Evolutionary conservation across 2,888 invertebrate species (phyloP).

Genomic region (Drosophila koepferae): DNA sequence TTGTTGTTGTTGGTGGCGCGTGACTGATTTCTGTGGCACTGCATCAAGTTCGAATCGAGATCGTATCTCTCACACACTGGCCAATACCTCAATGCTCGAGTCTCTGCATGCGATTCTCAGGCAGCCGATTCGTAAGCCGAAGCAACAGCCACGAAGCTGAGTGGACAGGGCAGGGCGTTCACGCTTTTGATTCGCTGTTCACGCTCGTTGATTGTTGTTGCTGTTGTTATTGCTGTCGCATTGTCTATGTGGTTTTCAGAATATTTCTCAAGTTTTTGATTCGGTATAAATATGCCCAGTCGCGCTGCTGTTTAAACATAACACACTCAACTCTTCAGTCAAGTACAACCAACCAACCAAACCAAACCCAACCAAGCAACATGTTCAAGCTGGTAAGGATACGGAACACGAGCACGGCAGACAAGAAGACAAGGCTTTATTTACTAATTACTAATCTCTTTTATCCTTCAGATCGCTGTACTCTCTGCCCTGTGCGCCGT

Average conservation of each 20-base stretch:
- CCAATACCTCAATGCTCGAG: constrained; percentile 5
- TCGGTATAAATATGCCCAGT: constrained; percentile 84
- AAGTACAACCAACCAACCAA: constrained; percentile 69
- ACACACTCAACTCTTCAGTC: constrained; percentile 79
- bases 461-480: constrained; percentile 76
- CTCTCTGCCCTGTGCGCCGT: constrained; percentile 85
- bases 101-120: constrained; percentile 42
- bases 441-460: not conserved
- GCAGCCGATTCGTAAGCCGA: constrained; percentile 17
- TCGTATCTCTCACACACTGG: constrained; percentile 35
- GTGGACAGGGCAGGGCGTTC: constrained; percentile 63
- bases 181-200: constrained; percentile 65
- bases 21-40: constrained; percentile 64
- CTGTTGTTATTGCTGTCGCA: constrained; percentile 35
- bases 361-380: constrained; percentile 61
- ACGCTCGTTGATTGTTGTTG: constrained; percentile 33
- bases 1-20: constrained; percentile 34
- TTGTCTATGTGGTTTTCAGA: constrained; percentile 69
- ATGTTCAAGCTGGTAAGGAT: constrained; percentile 86
- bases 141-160: constrained; percentile 15
- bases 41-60: constrained; percentile 32
- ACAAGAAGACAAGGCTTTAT: no score
- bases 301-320: constrained; percentile 82
- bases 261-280: constrained; percentile 70
- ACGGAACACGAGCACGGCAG: not conserved